Evolutionary conservation across 2,888 invertebrate species (phyloP), one percentile per base, ranked within the genome.

Genomic region (Xanthia icteritia): DNA sequence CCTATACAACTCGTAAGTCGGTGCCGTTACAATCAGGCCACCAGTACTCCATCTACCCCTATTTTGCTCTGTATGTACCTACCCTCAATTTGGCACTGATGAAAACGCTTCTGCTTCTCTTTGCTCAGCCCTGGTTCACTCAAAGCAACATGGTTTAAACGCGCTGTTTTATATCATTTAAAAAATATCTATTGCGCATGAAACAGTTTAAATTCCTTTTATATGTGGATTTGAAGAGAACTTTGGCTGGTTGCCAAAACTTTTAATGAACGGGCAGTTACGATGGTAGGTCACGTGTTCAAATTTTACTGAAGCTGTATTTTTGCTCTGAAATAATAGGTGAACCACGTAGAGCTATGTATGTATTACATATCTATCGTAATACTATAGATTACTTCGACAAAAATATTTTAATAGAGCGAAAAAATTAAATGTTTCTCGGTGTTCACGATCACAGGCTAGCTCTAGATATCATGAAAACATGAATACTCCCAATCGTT

Each of bases 231-330:
- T 86, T 82, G 36, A 23, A 68, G 42, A 39, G 17, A 82, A 83
- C 73, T 81, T 80, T 76, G 11, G 39, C 64, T 77, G 78, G 72
- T 79, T 73, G 78, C 23, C 60, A 68, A 82, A 91, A 91, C 86
- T 91, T 91, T 91, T 91, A 91, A 91, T 89, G 86, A 91, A 86
- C 84, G 66, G 45, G 56, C 61, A 73, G 76, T 77, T 77, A 74
- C 69, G 61, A 17, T 27, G 64, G 45, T 54, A 64, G 63, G 74
- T 86, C 90, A 90, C 90, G 87, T 89, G 87, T 74, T 56, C 20
- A 31, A 70, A 77, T 67, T 39, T 56, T 60, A 72, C 48, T 56
- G 68, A 71, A 45, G 56, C 27, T 60, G 2, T 17, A 58, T 84
- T 67, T 79, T 27, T 56, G 0, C 48, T 20, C 2, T 60, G 51